Evolutionary conservation across 2,797 vertebrate species (phyloP).

Genomic region (Garrulus glandarius): DNA sequence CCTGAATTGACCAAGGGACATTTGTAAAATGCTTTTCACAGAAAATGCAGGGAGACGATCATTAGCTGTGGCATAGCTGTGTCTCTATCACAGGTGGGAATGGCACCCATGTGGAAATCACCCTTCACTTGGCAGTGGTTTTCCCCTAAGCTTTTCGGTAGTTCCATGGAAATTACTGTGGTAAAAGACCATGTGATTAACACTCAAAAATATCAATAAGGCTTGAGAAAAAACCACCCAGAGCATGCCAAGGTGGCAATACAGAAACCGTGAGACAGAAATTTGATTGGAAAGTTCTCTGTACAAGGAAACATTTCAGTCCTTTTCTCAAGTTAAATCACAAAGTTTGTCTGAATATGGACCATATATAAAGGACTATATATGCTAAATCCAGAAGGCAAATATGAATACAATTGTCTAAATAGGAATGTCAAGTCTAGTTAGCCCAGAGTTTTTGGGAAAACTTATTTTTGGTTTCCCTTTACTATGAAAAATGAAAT

Average conservation of each 20-base stretch:
- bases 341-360: not conserved
- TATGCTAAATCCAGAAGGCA: not conserved
- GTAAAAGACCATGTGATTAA: not conserved
- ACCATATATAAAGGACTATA: not conserved
- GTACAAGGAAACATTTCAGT: not conserved
- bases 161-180: not conserved
- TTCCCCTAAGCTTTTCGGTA: not conserved
- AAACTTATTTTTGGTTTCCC: not conserved
- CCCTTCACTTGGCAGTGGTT: not conserved
- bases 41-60: not conserved
- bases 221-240: not conserved
- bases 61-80: not conserved
- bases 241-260: not conserved
- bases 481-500: not conserved
- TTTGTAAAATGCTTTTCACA: not conserved
- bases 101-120: not conserved
- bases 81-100: not conserved
- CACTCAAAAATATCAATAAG: not conserved
- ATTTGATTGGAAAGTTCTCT: not conserved
- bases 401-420: not conserved
- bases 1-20: conserved; percentile 31
- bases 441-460: not conserved
- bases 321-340: not conserved
- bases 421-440: not conserved
- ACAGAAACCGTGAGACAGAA: not conserved